Base-by-base conservation (phyloP, 2,797 vertebrate species). In the Microctenopoma lineatum region DNA sequence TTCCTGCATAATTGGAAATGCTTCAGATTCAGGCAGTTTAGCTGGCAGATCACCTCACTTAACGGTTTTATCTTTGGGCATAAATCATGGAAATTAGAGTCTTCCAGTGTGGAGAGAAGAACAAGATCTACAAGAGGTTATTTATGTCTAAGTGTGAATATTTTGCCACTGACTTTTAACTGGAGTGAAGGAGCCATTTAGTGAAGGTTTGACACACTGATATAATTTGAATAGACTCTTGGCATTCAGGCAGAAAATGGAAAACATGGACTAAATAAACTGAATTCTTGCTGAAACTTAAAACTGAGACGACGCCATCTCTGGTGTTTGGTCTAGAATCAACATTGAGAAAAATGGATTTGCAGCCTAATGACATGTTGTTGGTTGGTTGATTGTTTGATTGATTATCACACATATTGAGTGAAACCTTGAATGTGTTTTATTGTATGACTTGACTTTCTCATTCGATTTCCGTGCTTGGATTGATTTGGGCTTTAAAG, bases 1-100 rank as follows among this genome's bases (percentile, higher is more conserved):
- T 88, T 91, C 81, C 77, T 73, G 84, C 86, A 84, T 93, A 92
- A 92, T 92, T 92, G 81, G 79, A 90, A 89, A 85, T 86, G 79
- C 73, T 84, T 89, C 85, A 84, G 72, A 81, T 77, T 77, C 72
- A 66, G 79, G 61, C 84, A 64, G 79, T 87, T 85, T 77, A 87
- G 75, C 70, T 65, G 73, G 77, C 82, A 79, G 82, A 81, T 84
- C 81, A 81, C 67, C 78, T 65, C 76, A 75, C 70, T 87, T 84
- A 89, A 77, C 69, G 7, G 50, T 83, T 87, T 90, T 74, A 85
- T 84, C 73, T 69, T 56, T 18, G 51, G 70, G 81, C 76, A 85
- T 89, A 90, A 89, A 85, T 89, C 84, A 87, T 76, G 78, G 73
- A 84, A 89, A 89, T 86, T 81, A 62, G 71, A 64, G 67, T 48